These are phyloP conservation scores for Quadroppia sp. DNA, from an alignment of 2,888 invertebrate species.

Conservation along the genomic window DNA sequence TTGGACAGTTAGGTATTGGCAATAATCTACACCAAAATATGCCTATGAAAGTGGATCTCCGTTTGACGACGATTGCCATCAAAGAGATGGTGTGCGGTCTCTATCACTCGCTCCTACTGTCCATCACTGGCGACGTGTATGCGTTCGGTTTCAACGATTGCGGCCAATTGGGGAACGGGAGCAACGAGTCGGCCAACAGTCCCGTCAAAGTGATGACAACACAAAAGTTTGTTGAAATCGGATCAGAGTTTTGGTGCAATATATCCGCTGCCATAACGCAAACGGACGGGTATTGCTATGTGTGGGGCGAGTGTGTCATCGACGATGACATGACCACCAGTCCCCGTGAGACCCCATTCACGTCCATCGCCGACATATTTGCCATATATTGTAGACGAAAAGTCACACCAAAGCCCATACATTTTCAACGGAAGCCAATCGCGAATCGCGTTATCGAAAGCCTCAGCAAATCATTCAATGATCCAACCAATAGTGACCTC, in stretches of 20 bases:
- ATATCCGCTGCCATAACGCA: conserved; percentile 31
- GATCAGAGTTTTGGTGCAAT: conserved; percentile 33
- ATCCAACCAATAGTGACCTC: conserved; percentile 33
- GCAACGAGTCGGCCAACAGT: conserved; percentile 20
- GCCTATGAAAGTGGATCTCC: conserved; percentile 23
- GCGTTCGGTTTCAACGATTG: conserved; percentile 37
- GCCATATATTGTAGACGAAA: conserved; percentile 23
- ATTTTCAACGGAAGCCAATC: background rate
- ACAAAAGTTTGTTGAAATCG: conserved; percentile 36
- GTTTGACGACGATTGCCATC: background rate
- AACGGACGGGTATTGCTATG: conserved; percentile 37
- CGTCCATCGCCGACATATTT: conserved; percentile 26
- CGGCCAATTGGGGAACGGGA: conserved; percentile 34
- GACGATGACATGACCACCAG: conserved; percentile 15
- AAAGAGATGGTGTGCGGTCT: conserved; percentile 31
- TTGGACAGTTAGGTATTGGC: conserved; percentile 37
- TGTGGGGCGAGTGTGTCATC: conserved; percentile 38
- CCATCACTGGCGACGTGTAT: conserved; percentile 38
- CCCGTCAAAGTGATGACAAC: conserved; percentile 26
- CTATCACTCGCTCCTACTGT: conserved; percentile 34
- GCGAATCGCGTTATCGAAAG: conserved; percentile 35
- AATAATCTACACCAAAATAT: conserved; percentile 35
- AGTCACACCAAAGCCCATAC: conserved; percentile 18
- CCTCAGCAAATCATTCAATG: conserved; percentile 37
- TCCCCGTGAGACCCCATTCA: conserved; percentile 38